Conservation (phyloP, 2,113 vertebrate species). For the Dinomys branickii region DNA sequence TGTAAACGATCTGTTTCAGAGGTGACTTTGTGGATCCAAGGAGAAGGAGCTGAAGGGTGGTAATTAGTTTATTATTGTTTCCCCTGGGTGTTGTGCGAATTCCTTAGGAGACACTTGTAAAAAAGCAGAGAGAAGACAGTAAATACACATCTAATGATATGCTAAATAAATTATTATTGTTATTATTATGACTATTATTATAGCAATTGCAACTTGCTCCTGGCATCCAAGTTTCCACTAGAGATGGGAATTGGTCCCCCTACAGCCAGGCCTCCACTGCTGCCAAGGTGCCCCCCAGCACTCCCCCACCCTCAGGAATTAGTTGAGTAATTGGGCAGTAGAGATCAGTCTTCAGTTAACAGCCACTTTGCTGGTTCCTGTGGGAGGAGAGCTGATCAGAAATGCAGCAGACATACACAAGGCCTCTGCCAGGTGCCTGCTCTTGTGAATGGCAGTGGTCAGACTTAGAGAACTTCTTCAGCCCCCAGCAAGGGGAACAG, state of each 20-base stretch:
- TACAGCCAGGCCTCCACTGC: slow-evolving; percentile 21
- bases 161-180: slow-evolving; percentile 85
- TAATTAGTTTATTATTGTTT: slow-evolving; percentile 80
- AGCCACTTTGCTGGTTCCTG: slow-evolving; percentile 6
- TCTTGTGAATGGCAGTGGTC: neutral
- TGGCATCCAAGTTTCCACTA: slow-evolving; percentile 66
- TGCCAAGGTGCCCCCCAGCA: slow-evolving; percentile 33
- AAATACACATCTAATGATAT: slow-evolving; percentile 84
- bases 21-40: slow-evolving; percentile 54
- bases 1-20: slow-evolving; percentile 24
- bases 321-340: slow-evolving; percentile 37
- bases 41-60: slow-evolving; percentile 56
- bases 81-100: slow-evolving; percentile 81
- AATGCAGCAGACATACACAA: neutral
- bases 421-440: neutral
- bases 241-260: slow-evolving; percentile 71
- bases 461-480: neutral
- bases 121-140: slow-evolving; percentile 76
- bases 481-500: neutral
- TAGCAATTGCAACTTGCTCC: slow-evolving; percentile 77
- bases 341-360: slow-evolving; percentile 55
- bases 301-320: slow-evolving; percentile 29
- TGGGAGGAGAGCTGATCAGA: neutral
- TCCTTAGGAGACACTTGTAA: slow-evolving; percentile 78
- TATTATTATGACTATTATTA: slow-evolving; percentile 82